phyloP scores from a whole-genome alignment of 2,888 invertebrate species.

The Balanococcus diminutus region DNA sequence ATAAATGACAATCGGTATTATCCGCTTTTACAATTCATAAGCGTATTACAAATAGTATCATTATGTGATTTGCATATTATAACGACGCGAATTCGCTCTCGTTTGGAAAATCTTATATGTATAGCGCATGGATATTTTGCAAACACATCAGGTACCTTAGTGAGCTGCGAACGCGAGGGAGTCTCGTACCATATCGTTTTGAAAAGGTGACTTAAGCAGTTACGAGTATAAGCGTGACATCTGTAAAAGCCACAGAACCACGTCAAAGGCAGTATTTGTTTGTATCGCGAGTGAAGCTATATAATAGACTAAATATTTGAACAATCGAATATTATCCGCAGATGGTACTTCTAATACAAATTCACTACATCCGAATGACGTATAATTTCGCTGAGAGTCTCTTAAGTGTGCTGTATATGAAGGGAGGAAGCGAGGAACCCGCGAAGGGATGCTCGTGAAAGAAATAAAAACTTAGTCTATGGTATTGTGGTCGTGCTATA shows the following conservation, averaged over 20 bases:
- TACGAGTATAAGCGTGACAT: background rate
- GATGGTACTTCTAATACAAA: background rate
- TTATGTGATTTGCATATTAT: background rate
- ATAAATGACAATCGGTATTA: background rate
- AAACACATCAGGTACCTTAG: background rate
- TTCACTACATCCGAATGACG: background rate
- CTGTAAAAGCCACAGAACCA: background rate
- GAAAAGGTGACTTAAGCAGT: background rate
- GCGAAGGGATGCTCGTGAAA: no score
- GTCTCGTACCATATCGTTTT: background rate
- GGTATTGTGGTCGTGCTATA: no score
- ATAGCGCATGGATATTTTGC: background rate
- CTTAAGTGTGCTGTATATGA: no score
- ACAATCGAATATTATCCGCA: background rate
- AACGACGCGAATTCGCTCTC: background rate
- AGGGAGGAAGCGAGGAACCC: no score
- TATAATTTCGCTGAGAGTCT: no score
- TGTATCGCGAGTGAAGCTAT: background rate
- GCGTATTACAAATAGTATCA: background rate
- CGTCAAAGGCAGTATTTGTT: background rate
- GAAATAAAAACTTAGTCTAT: no score
- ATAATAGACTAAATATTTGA: background rate
- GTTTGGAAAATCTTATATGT: background rate
- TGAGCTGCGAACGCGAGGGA: background rate
- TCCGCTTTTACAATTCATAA: conserved; percentile 13